phyloP scores from a whole-genome alignment of 2,797 vertebrate species.

The Sarcophilus harrisii region DNA sequence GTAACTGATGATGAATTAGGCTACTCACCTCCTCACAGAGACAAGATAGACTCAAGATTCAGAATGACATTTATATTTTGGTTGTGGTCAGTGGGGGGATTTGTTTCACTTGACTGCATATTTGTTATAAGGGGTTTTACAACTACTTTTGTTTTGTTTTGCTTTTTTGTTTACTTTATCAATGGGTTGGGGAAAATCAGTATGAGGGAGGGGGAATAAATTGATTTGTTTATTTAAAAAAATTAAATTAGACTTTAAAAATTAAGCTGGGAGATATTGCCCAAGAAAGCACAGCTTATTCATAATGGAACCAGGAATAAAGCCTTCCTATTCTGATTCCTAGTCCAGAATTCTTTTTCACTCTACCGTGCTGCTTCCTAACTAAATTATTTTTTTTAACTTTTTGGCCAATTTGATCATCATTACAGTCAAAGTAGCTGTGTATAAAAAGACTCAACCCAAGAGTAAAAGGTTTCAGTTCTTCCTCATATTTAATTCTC shows the following conservation, averaged over 20 bases:
- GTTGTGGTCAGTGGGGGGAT: neutral
- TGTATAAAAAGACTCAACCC: neutral
- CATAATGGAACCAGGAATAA: neutral
- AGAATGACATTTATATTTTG: neutral
- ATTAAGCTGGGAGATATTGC: neutral
- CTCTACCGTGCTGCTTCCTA: neutral
- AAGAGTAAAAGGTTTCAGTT: conserved; percentile 23
- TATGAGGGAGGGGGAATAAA: neutral
- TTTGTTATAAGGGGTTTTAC: neutral
- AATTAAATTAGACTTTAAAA: neutral
- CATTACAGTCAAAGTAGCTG: neutral
- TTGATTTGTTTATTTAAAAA: neutral
- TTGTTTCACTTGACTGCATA: neutral
- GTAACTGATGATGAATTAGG: neutral
- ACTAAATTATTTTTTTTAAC: neutral
- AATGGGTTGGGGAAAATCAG: too few species aligned
- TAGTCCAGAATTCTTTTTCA: neutral
- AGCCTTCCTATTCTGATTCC: neutral
- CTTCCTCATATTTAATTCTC: conserved; percentile 2
- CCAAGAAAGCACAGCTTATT: neutral
- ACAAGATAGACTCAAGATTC: neutral
- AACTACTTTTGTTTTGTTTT: neutral
- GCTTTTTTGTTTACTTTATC: neutral
- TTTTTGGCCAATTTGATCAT: neutral
- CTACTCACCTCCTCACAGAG: neutral